A percentile compares a stretch with the other conserved stretches of the same genome.
These are phyloP conservation scores for Pheosia gnoma DNA, from an alignment of 2,888 invertebrate species.

Conservation along the genomic window DNA sequence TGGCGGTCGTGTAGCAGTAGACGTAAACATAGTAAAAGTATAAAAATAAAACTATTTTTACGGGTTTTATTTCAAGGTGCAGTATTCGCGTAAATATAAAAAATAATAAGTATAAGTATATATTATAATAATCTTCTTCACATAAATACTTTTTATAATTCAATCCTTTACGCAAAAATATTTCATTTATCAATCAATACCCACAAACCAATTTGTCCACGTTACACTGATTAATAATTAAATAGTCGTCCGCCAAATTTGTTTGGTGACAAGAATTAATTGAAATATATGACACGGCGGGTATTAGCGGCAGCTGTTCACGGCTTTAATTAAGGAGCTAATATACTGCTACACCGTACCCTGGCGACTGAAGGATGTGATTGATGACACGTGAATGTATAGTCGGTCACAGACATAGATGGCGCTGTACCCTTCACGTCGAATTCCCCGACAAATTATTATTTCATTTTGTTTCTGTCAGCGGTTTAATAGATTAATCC, in stretches of 20 bases:
- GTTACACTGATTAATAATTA: constrained; percentile 59
- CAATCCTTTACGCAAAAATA: no score
- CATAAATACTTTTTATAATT: no score
- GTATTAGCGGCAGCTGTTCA: constrained; percentile 68
- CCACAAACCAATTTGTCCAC: constrained; percentile 50
- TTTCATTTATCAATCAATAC: constrained; percentile 26
- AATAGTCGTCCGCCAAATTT: constrained; percentile 65
- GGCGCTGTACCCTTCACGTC: constrained; percentile 23
- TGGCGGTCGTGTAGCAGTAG: no score
- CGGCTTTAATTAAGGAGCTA: constrained; percentile 79
- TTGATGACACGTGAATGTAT: constrained; percentile 61
- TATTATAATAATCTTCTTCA: no score
- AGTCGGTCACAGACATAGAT: constrained; percentile 7
- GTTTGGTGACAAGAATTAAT: constrained; percentile 78
- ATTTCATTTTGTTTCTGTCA: constrained; percentile 63
- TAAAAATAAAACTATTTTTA: no score
- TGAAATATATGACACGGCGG: constrained; percentile 73
- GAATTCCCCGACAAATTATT: constrained; percentile 57
- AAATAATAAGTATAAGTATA: no score
- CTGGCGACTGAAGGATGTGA: constrained; percentile 63
- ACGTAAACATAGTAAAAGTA: no score
- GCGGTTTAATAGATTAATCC: constrained; percentile 53
- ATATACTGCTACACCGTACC: constrained; percentile 66
- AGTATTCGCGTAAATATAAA: no score
- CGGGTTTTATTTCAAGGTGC: no score